A percentile compares a stretch with the other conserved stretches of the same genome.
Conservation (phyloP, 2,113 vertebrate genomes). For the Gavia stellata region DNA sequence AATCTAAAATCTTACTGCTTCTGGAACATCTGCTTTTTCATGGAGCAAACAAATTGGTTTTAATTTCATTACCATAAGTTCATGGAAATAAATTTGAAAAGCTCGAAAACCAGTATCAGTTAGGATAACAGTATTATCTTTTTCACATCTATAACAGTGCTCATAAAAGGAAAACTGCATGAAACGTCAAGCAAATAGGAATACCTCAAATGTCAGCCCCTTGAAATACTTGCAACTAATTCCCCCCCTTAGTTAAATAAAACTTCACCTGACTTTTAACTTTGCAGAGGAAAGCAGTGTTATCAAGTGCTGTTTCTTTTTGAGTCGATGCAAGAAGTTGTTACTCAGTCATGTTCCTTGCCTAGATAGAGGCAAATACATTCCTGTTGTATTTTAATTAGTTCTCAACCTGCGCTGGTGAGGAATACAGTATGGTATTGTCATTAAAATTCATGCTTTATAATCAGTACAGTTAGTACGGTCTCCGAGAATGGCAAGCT, state of each 20-base stretch:
- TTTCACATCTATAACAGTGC: neutral
- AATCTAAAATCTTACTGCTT: neutral
- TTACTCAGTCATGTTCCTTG: neutral
- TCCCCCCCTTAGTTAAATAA: neutral
- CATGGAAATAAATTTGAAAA: neutral
- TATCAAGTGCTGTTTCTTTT: neutral
- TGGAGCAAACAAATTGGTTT: neutral
- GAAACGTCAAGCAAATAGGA: neutral
- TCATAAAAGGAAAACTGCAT: neutral
- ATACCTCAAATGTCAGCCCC: neutral
- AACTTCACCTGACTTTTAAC: neutral
- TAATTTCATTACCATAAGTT: neutral
- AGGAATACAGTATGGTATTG: neutral
- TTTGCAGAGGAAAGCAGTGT: neutral
- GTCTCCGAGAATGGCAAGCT: neutral
- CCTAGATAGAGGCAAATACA: neutral
- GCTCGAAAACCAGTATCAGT: neutral
- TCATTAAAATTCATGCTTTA: constrained; percentile 38
- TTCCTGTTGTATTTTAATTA: neutral
- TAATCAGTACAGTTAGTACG: neutral
- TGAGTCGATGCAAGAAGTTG: neutral
- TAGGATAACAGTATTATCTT: neutral
- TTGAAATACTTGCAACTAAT: neutral
- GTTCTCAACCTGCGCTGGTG: neutral
- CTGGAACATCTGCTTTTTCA: neutral